A percentile compares a stretch with the other conserved stretches of the same genome.
These are phyloP conservation scores for Staurois parvus DNA, from an alignment of 2,797 vertebrate species.

Conservation along the genomic window DNA sequence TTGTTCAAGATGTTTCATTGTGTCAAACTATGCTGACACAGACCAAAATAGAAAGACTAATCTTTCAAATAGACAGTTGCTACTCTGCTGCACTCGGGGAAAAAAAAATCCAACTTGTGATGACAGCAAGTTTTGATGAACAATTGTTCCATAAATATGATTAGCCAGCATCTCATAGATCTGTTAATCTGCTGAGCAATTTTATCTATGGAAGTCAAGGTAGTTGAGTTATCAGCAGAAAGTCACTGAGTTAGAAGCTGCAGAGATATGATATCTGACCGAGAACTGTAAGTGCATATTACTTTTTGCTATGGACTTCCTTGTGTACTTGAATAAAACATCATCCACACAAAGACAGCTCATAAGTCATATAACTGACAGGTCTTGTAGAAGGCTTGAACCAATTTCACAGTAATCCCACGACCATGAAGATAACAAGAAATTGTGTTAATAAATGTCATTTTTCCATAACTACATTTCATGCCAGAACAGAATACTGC, in stretches of 20 bases:
- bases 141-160: constrained; percentile 56
- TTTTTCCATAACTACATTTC: constrained; percentile 53
- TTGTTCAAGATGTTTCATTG: constrained; percentile 33
- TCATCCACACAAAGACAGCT: constrained; percentile 52
- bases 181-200: constrained; percentile 53
- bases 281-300: constrained; percentile 43
- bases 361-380: constrained; percentile 59
- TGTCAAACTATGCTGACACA: constrained; percentile 54
- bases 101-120: constrained; percentile 38
- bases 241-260: constrained; percentile 13
- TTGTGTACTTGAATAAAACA: constrained; percentile 60
- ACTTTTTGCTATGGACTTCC: constrained; percentile 43
- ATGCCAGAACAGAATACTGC: constrained; percentile 38
- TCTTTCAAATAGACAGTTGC: constrained; percentile 52
- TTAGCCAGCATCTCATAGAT: constrained; percentile 54
- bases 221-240: constrained; percentile 58
- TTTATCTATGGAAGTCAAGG: constrained; percentile 46
- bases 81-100: constrained; percentile 21
- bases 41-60: constrained; percentile 40
- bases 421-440: constrained; percentile 54
- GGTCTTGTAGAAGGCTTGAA: constrained; percentile 47
- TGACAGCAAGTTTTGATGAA: constrained; percentile 58
- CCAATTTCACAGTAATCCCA: constrained; percentile 53
- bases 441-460: constrained; percentile 58
- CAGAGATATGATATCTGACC: constrained; percentile 49